These are phyloP conservation scores for Drosophila pandora DNA, from an alignment of 1,140 invertebrate species.

Conservation along the genomic window DNA sequence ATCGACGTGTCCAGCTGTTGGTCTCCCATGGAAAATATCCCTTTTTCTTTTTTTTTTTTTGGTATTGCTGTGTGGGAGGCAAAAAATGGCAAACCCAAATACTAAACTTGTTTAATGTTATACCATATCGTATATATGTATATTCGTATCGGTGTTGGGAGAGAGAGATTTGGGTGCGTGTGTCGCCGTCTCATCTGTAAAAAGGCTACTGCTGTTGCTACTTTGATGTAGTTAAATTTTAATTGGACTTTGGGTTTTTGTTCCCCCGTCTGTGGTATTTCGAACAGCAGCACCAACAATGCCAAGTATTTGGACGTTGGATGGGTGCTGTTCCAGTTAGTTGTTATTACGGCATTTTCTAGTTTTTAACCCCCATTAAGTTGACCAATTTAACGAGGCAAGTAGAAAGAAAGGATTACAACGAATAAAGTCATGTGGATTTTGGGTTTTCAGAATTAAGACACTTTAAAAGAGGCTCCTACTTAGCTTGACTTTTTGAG, in stretches of 20 bases:
- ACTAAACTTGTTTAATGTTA: slow-evolving; percentile 78
- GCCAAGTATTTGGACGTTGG: slow-evolving; percentile 19
- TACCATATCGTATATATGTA: slow-evolving; percentile 23
- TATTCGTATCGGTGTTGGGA: background rate
- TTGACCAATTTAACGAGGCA: slow-evolving; percentile 17
- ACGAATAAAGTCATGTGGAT: background rate
- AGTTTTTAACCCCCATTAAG: slow-evolving; percentile 36
- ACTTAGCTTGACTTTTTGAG: no score
- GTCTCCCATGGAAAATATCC: slow-evolving; percentile 51
- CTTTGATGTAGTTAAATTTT: slow-evolving; percentile 83
- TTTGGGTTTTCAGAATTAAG: background rate
- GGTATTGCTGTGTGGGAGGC: slow-evolving; percentile 7
- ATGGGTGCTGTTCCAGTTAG: slow-evolving; percentile 19
- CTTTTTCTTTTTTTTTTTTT: background rate
- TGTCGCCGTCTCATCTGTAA: slow-evolving; percentile 53
- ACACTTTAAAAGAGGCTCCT: no score
- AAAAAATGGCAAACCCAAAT: slow-evolving; percentile 57
- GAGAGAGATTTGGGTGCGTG: slow-evolving; percentile 12
- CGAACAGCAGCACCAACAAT: slow-evolving; percentile 33
- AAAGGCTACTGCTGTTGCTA: slow-evolving; percentile 66
- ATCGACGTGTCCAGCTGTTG: slow-evolving; percentile 67
- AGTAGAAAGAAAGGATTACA: background rate
- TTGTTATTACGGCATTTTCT: slow-evolving; percentile 42
- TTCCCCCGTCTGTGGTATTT: slow-evolving; percentile 69
- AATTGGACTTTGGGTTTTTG: slow-evolving; percentile 82